These are phyloP conservation scores for Hetaerina americana DNA, from an alignment of 1,140 invertebrate species.

Conservation along the genomic window DNA sequence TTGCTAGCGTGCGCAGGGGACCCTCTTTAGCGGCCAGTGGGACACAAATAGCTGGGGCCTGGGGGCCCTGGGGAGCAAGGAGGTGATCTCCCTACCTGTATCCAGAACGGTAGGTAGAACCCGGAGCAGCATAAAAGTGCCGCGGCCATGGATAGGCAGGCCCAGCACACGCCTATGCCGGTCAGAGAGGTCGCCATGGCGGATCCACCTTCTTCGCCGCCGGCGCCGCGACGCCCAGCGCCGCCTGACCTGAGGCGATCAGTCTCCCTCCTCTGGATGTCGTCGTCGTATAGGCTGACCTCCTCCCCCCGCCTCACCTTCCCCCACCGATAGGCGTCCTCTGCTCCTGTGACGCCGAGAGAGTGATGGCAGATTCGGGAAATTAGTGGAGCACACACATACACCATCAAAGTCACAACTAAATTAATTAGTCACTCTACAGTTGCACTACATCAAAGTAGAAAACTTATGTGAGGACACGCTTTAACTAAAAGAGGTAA, in stretches of 20 bases:
- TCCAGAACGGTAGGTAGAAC: constrained; percentile 59
- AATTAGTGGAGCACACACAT: too few species aligned
- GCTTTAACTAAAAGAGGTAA: too few species aligned
- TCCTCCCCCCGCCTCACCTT: neutral
- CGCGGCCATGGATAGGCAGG: constrained; percentile 42
- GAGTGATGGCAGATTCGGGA: too few species aligned
- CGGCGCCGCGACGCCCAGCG: neutral
- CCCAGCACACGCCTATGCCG: constrained; percentile 48
- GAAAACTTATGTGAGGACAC: too few species aligned
- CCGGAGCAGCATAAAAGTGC: constrained; percentile 47
- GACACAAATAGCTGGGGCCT: too few species aligned
- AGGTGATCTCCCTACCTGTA: constrained; percentile 48
- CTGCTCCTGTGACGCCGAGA: neutral
- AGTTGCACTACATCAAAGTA: too few species aligned
- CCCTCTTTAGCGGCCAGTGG: too few species aligned
- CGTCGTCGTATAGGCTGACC: neutral
- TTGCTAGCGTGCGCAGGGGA: too few species aligned
- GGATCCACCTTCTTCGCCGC: neutral
- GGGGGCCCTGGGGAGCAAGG: too few species aligned
- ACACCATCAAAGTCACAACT: too few species aligned
- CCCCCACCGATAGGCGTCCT: neutral
- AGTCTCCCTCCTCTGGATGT: neutral
- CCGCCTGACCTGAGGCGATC: neutral
- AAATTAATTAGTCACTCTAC: too few species aligned
- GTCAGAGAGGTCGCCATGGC: constrained; percentile 39